These are phyloP conservation scores for Thunnus maccoyii DNA, from an alignment of 2,113 vertebrate genomes.

Conservation along the genomic window DNA sequence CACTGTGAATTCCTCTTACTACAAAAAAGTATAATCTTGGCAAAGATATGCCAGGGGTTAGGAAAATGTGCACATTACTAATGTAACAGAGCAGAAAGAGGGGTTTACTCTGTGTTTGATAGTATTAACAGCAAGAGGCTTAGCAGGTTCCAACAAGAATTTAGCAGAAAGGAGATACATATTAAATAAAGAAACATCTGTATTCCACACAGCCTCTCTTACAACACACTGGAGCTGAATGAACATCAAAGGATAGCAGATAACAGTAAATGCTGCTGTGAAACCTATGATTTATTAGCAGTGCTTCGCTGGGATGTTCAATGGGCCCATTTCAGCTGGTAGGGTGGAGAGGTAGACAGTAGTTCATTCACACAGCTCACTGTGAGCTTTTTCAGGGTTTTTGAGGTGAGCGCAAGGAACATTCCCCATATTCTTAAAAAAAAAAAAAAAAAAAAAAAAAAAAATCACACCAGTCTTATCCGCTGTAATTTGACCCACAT, in stretches of 20 bases:
- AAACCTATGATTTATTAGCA: constrained; percentile 74
- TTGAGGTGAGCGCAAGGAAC: constrained; percentile 30
- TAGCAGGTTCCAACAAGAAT: constrained; percentile 74
- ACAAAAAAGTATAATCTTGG: constrained; percentile 55
- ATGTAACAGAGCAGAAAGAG: constrained; percentile 46
- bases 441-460: not conserved
- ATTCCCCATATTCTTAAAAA: constrained; percentile 7
- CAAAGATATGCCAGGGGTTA: constrained; percentile 35
- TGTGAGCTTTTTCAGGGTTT: constrained; percentile 11
- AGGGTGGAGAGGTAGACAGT: constrained; percentile 17
- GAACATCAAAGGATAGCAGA: constrained; percentile 72
- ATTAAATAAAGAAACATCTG: constrained; percentile 74
- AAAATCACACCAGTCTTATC: constrained; percentile 6
- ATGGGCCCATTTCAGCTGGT: constrained; percentile 15
- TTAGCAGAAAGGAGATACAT: constrained; percentile 60
- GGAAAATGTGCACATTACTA: constrained; percentile 65
- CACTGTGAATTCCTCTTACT: constrained; percentile 49
- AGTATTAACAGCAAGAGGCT: constrained; percentile 44
- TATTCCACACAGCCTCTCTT: constrained; percentile 53
- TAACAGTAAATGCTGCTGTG: constrained; percentile 65
- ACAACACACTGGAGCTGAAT: constrained; percentile 56
- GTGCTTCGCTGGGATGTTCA: constrained; percentile 46
- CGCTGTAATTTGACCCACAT: constrained; percentile 29
- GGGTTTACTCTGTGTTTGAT: constrained; percentile 42
- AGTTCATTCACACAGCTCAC: constrained; percentile 36